These are phyloP conservation scores for Myopa tessellatipennis DNA, from an alignment of 2,888 invertebrate genomes.

Conservation along the genomic window DNA sequence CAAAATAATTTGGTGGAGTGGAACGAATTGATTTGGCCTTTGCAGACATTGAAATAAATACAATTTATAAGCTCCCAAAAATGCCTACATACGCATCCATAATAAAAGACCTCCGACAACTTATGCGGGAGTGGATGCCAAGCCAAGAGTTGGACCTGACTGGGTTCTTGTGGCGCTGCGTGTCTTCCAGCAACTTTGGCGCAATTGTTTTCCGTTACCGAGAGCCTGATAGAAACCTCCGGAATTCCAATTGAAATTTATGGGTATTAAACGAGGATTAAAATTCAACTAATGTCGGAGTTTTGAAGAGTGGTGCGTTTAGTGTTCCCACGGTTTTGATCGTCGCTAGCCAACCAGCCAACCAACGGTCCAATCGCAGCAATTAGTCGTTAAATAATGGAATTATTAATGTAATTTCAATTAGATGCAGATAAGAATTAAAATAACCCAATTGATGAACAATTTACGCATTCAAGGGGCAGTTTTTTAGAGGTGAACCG, in stretches of 20 bases:
- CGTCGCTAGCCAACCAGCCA: not conserved
- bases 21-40: constrained; percentile 26
- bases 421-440: not conserved
- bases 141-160: not conserved
- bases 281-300: constrained; percentile 7
- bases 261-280: constrained; percentile 18
- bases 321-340: not conserved
- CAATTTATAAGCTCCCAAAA: not conserved
- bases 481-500: too few relatives aligned
- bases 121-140: constrained; percentile 5
- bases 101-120: not conserved
- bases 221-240: not conserved
- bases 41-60: not conserved
- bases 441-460: not conserved
- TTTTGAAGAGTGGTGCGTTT: not conserved
- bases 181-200: not conserved
- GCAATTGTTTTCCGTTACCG: not conserved
- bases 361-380: not conserved
- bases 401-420: constrained; percentile 13
- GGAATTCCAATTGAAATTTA: constrained; percentile 30
- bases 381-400: not conserved
- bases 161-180: not conserved
- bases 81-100: not conserved
- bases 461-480: too few relatives aligned
- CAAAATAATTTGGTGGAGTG: constrained; percentile 11